Evolutionary conservation across 2,113 vertebrate species (phyloP).

Genomic region (Bubo scandiacus): DNA sequence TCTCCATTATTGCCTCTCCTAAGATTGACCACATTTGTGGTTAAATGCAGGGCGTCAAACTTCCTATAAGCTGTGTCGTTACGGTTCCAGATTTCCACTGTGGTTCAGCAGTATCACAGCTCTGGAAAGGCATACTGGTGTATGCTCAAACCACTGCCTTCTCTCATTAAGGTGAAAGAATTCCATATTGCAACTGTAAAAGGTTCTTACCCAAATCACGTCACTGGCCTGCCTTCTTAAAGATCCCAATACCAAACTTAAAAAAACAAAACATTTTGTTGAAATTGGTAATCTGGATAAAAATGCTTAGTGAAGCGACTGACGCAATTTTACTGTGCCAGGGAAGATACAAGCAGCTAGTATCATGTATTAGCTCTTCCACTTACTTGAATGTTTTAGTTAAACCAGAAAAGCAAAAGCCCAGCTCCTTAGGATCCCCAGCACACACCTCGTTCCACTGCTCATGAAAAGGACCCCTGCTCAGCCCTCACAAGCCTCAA

Average conservation of each 20-base stretch:
- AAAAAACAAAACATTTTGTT: background rate
- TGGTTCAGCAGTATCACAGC: constrained; percentile 35
- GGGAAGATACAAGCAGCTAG: background rate
- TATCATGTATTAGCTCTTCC: too few species aligned
- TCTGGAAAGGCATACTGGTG: background rate
- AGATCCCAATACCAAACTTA: background rate
- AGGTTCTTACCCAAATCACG: background rate
- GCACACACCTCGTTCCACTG: background rate
- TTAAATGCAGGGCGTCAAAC: constrained; percentile 49
- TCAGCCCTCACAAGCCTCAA: background rate
- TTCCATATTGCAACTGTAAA: background rate
- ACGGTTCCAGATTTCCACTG: constrained; percentile 57
- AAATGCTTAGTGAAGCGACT: background rate
- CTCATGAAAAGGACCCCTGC: background rate
- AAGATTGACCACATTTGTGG: constrained; percentile 58
- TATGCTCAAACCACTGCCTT: background rate
- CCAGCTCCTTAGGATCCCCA: background rate
- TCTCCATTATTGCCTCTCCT: background rate
- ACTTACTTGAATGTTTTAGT: too few species aligned
- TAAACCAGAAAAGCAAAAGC: background rate
- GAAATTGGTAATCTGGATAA: background rate
- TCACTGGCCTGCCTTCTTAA: fast-evolving
- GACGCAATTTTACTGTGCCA: fast-evolving
- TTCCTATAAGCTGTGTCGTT: constrained; percentile 40
- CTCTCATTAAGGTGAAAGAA: background rate